A percentile compares a stretch with the other conserved stretches of the same genome.
These are phyloP conservation scores for Jaculus jaculus DNA, from an alignment of 2,113 vertebrate species.

Conservation along the genomic window DNA sequence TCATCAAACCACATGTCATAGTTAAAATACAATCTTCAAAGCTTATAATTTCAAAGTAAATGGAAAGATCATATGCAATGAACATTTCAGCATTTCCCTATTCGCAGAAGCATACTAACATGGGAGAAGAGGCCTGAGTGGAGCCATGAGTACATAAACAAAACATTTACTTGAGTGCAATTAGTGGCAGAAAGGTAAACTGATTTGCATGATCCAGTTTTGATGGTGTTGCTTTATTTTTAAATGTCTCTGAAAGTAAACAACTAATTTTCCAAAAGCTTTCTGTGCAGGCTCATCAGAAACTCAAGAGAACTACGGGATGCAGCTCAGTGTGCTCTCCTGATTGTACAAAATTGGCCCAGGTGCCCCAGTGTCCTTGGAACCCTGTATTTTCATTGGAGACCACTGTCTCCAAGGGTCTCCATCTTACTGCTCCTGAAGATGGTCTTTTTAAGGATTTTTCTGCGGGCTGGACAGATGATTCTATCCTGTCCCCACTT, in stretches of 20 bases:
- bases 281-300: neutral
- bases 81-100: neutral
- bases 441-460: neutral
- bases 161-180: neutral
- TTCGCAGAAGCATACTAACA: neutral
- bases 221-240: neutral
- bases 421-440: neutral
- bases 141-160: neutral
- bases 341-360: neutral
- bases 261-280: neutral
- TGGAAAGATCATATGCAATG: neutral
- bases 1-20: neutral
- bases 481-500: neutral
- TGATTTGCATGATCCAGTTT: neutral
- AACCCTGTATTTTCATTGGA: neutral
- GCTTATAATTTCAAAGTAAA: conserved; percentile 3
- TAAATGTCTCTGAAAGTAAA: neutral
- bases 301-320: neutral
- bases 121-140: neutral
- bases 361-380: neutral
- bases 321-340: neutral
- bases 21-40: neutral
- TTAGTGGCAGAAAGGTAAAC: neutral
- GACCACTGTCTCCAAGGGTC: neutral
- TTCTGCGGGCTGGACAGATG: neutral